These are phyloP conservation scores for Ascidia mentula DNA, from an alignment of 23 tunicate genomes.

Conservation along the genomic window DNA sequence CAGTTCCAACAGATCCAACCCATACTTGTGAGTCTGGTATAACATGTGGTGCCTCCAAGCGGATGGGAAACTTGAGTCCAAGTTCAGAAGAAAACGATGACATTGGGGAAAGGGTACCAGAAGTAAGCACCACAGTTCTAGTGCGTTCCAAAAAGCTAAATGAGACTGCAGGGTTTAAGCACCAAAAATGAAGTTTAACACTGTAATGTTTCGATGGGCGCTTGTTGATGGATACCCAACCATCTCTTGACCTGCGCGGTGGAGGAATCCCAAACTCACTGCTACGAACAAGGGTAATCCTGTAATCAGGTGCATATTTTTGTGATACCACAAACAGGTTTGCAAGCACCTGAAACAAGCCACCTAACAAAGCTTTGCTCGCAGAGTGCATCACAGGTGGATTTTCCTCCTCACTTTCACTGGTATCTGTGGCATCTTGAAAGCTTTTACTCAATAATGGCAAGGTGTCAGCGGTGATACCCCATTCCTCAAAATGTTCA, in stretches of 20 bases:
- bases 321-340: slow-evolving; percentile 38
- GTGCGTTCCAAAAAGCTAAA: slow-evolving; percentile 38
- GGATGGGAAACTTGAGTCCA: slow-evolving; percentile 80
- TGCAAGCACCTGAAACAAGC: slow-evolving; percentile 60
- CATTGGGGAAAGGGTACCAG: slow-evolving; percentile 94
- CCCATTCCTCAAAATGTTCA: slow-evolving; percentile 70
- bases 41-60: slow-evolving; percentile 83
- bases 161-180: slow-evolving; percentile 90
- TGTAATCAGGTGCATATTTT: slow-evolving; percentile 55
- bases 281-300: slow-evolving; percentile 45
- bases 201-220: slow-evolving; percentile 45
- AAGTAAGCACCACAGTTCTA: slow-evolving; percentile 60
- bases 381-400: slow-evolving; percentile 49
- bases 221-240: slow-evolving; percentile 74
- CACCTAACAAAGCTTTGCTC: slow-evolving; percentile 58
- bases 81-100: slow-evolving; percentile 90
- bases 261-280: slow-evolving; percentile 61
- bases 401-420: slow-evolving; percentile 41
- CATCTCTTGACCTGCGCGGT: slow-evolving; percentile 68
- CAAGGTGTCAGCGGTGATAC: slow-evolving; percentile 68
- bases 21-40: slow-evolving; percentile 83
- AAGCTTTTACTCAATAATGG: slow-evolving; percentile 37
- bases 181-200: slow-evolving; percentile 81
- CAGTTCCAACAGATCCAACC: slow-evolving; percentile 81
- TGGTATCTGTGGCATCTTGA: slow-evolving; percentile 30